Percentiles rank a stretch among this genome's conserved stretches.
Evolutionary conservation across 2,888 invertebrate species (phyloP).

Genomic region (Gibbula magus): DNA sequence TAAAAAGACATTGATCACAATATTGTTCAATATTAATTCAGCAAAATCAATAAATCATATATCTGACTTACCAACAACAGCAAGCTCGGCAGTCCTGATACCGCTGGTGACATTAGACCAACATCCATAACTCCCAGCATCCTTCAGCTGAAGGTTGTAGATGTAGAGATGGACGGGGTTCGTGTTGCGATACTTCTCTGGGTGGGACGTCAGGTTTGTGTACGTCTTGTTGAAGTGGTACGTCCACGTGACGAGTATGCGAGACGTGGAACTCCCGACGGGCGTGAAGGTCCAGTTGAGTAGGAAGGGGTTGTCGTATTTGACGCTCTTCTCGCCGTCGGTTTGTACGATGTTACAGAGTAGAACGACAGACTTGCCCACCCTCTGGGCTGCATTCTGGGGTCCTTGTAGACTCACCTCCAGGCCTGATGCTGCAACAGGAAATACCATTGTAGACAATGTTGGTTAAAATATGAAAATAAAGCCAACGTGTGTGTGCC

Average conservation of each 20-base stretch:
- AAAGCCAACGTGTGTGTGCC: no score
- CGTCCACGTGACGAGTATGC: conserved; percentile 13
- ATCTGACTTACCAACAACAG: conserved; percentile 48
- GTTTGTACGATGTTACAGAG: conserved; percentile 9
- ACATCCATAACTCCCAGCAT: conserved; percentile 53
- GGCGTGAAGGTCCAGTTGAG: conserved; percentile 27
- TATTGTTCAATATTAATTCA: background rate
- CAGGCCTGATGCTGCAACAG: background rate
- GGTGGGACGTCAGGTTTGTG: background rate
- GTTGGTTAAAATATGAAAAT: no score
- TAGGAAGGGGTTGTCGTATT: conserved; percentile 1
- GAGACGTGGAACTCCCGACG: background rate
- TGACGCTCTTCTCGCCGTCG: background rate
- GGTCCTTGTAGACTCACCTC: conserved; percentile 3
- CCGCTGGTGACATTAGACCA: conserved; percentile 26
- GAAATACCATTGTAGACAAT: no score
- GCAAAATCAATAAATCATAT: background rate
- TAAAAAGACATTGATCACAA: no score
- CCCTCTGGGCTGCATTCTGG: background rate
- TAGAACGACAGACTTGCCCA: background rate
- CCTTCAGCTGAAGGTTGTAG: conserved; percentile 27
- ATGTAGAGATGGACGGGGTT: conserved; percentile 37
- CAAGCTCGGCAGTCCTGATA: conserved; percentile 42
- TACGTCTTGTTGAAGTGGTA: background rate
- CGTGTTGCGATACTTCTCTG: conserved; percentile 49